Percentiles rank a stretch among this genome's conserved stretches.
These are phyloP conservation scores for Danaus plexippus DNA, from an alignment of 1,140 invertebrate species.

Conservation along the genomic window DNA sequence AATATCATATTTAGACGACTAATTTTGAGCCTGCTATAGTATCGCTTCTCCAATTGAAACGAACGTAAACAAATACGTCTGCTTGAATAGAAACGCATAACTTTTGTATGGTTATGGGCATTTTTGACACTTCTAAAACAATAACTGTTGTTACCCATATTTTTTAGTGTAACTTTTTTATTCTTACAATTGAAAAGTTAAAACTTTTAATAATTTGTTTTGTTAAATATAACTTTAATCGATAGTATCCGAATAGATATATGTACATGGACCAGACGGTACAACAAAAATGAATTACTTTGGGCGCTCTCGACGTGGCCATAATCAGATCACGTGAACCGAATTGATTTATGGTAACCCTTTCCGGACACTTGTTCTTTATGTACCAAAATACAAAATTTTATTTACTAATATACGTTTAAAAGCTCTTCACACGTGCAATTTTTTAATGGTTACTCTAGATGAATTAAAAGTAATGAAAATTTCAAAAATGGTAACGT, in stretches of 20 bases:
- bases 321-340: conserved; percentile 43
- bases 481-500: too few species aligned
- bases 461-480: too few species aligned
- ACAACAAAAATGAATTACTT: conserved; percentile 40
- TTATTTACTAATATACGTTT: not conserved
- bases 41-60: conserved; percentile 12
- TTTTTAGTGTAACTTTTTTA: too few species aligned
- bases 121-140: too few species aligned
- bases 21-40: conserved; percentile 19
- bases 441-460: too few species aligned
- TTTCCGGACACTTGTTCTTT: conserved; percentile 27
- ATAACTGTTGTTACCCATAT: too few species aligned
- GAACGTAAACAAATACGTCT: too few species aligned
- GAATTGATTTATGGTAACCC: conserved; percentile 43
- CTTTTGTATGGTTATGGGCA: too few species aligned
- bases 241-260: not conserved
- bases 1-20: conserved; percentile 52
- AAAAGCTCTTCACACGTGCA: too few species aligned
- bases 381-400: conserved; percentile 5
- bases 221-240: conserved; percentile 1
- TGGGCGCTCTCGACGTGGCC: conserved; percentile 34
- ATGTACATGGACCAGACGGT: conserved; percentile 4
- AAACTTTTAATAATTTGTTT: too few species aligned
- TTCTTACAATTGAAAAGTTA: too few species aligned
- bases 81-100: too few species aligned